phyloP scores from a whole-genome alignment of 2,113 vertebrate species.

The Typhlomys cinereus region DNA sequence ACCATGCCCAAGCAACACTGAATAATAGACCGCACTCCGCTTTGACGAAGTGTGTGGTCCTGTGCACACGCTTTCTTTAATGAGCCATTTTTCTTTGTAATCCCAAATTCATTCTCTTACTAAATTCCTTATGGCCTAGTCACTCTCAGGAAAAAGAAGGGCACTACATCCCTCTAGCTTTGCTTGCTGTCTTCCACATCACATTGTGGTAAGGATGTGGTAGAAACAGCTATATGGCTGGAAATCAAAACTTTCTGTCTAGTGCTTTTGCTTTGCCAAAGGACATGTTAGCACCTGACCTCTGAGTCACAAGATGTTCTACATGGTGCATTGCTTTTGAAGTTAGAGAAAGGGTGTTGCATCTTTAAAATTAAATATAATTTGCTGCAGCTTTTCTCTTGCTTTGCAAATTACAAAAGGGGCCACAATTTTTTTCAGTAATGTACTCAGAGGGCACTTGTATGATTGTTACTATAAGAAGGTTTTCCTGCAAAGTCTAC shows the following conservation, averaged over 20 bases:
- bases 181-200: constrained; percentile 75
- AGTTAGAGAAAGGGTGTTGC: constrained; percentile 8
- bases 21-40: constrained; percentile 16
- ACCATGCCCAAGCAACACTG: neutral
- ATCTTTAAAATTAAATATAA: constrained; percentile 59
- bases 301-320: constrained; percentile 78
- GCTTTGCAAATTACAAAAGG: constrained; percentile 64
- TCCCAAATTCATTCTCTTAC: constrained; percentile 19
- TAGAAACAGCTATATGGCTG: constrained; percentile 74
- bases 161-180: neutral
- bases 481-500: constrained; percentile 22
- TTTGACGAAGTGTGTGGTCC: constrained; percentile 56
- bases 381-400: constrained; percentile 63
- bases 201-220: constrained; percentile 74
- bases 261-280: constrained; percentile 78
- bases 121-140: neutral
- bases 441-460: constrained; percentile 10
- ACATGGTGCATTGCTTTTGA: constrained; percentile 61
- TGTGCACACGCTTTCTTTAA: neutral
- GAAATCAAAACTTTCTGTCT: constrained; percentile 79
- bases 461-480: constrained; percentile 49
- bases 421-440: constrained; percentile 38
- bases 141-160: neutral
- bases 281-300: constrained; percentile 74
- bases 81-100: constrained; percentile 38